Evolutionary conservation across 2,888 invertebrate genomes (phyloP).

Genomic region (Drosophila ustulata): DNA sequence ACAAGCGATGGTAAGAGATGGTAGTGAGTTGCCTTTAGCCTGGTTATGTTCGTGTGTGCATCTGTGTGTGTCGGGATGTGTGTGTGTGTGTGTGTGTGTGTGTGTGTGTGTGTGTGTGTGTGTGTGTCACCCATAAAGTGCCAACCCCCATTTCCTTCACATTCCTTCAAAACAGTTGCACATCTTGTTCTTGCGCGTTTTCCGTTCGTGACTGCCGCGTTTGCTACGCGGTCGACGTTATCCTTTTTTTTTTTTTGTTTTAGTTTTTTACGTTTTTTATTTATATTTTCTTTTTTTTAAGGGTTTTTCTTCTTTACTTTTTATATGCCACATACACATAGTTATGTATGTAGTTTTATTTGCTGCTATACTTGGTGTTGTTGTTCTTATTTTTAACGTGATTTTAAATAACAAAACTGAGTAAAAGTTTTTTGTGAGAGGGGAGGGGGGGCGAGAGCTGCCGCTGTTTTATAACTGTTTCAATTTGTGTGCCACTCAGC

Average conservation of each 20-base stretch:
- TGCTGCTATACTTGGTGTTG: conserved; percentile 33
- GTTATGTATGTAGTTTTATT: conserved; percentile 56
- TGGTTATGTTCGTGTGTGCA: conserved; percentile 28
- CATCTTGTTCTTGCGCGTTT: conserved; percentile 49
- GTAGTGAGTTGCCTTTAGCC: conserved; percentile 11
- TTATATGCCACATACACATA: conserved; percentile 8
- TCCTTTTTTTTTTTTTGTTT: conserved; percentile 38
- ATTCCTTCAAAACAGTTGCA: conserved; percentile 35
- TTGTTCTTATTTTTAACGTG: conserved; percentile 61
- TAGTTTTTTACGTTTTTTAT: conserved; percentile 1
- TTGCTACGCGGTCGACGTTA: conserved; percentile 60
- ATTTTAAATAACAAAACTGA: conserved; percentile 62
- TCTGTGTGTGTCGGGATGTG: conserved; percentile 29
- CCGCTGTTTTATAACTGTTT: conserved; percentile 58
- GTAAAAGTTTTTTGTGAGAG: conserved; percentile 39
- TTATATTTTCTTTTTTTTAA: conserved; percentile 19
- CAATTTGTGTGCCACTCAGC: conserved; percentile 41
- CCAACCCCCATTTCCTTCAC: conserved; percentile 45
- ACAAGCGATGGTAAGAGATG: background rate
- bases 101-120: conserved; percentile 43
- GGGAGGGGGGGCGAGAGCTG: background rate
- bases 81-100: conserved; percentile 39
- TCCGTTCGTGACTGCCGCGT: conserved; percentile 53
- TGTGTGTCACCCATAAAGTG: conserved; percentile 63
- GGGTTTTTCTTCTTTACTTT: conserved; percentile 15